Evolutionary conservation across 1,140 invertebrate genomes (phyloP), one percentile per base, ranked within the genome.

Genomic region (Leptinotarsa undecemlineata): DNA sequence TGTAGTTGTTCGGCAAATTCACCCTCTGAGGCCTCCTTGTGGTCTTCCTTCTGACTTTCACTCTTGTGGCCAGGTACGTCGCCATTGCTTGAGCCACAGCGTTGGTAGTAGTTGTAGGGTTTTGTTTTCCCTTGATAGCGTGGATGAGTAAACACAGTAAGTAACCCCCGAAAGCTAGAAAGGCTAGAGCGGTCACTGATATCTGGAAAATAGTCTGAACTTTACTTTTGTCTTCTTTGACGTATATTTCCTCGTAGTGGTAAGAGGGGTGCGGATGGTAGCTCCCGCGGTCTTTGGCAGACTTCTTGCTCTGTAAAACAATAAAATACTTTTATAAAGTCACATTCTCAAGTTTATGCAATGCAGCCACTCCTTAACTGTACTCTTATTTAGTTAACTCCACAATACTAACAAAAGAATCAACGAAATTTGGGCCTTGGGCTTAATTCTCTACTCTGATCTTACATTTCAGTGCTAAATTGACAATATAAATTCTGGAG

Each of bases 151-250:
- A 84, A 79, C 91, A 92, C 0, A 94, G 81, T 14, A 94, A 83
- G 82, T 94, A 94, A 8, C 92, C 93, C 13, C 92, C 93, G 78
- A 94, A 94, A 0, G 92, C 92, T 3, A 94, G 82, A 83, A 94
- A 94, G 0, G 93, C 90, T 17, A 94, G 83, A 0, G 92, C 89
- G 0, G 92, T 93, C 4, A 94, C 86, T 0, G 92, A 90, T 21
- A 92, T 85, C 66, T 93, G 90, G 78, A 94, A 92, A 77, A 92
- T 88, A 81, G 89, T 91, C 68, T 89, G 91, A 73, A 91, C 78
- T 79, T 86, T 82, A 78, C 87, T 82, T 80, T 83, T 78, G 80
- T 83, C 77, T 81, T 84, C 88, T 90, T 73, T 82, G 87, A 82
- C 76, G 88, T 88, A 81, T 88, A 81, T 87, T 26, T 73, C 75